phyloP scores from a whole-genome alignment of 2,888 invertebrate genomes.

The Bombylius major region DNA sequence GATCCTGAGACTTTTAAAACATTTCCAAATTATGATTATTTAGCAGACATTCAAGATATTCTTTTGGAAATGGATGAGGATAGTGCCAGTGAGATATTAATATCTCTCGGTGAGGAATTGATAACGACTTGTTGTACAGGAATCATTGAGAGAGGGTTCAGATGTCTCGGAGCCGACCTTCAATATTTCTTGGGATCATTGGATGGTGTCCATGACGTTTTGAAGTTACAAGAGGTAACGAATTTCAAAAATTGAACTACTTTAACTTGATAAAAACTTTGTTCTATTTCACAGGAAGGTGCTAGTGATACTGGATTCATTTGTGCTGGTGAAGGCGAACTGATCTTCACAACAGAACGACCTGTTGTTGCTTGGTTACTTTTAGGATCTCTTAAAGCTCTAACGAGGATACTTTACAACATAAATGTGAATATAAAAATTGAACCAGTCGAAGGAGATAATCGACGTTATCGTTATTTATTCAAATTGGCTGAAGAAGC shows the following conservation, averaged over 20 bases:
- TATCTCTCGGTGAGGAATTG: constrained; percentile 65
- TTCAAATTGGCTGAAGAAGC: constrained; percentile 28
- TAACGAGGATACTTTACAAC: constrained; percentile 59
- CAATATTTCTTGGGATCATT: constrained; percentile 76
- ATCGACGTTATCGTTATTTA: constrained; percentile 34
- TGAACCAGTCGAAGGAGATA: constrained; percentile 35
- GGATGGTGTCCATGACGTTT: constrained; percentile 79
- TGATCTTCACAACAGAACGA: constrained; percentile 67
- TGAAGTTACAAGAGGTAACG: constrained; percentile 57
- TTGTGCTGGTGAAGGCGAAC: constrained; percentile 43
- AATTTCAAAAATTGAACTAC: too few relatives aligned
- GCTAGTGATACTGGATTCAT: constrained; percentile 35
- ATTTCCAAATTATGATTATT: constrained; percentile 35
- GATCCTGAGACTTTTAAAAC: constrained; percentile 28
- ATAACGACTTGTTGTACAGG: constrained; percentile 61
- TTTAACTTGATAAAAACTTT: too few relatives aligned
- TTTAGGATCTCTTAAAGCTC: constrained; percentile 62
- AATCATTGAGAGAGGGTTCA: constrained; percentile 65
- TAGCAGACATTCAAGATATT: constrained; percentile 35
- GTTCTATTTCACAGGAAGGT: constrained; percentile 22
- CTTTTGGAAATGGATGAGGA: constrained; percentile 38
- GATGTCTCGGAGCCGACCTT: constrained; percentile 73
- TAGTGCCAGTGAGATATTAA: constrained; percentile 47
- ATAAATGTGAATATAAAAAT: constrained; percentile 56
- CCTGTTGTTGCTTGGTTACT: constrained; percentile 66